A percentile compares a stretch with the other conserved stretches of the same genome.
Conservation (phyloP, 2,888 invertebrate genomes). For the Phania funesta region DNA sequence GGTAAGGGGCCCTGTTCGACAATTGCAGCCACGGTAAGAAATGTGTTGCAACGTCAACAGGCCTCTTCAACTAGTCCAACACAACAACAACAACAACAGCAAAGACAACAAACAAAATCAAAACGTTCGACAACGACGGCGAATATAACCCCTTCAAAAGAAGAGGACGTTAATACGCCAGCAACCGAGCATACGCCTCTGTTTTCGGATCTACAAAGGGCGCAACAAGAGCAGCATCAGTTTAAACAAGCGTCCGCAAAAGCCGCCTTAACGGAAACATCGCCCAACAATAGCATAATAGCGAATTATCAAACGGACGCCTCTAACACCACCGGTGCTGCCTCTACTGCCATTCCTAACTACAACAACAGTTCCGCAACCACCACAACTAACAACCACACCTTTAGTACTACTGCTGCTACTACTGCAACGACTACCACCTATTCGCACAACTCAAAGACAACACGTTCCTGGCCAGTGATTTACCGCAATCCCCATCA, state of each 20-base stretch:
- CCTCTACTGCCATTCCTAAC: conserved; percentile 63
- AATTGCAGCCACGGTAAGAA: conserved; percentile 70
- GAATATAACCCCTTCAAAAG: conserved; percentile 65
- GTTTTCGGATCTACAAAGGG: conserved; percentile 62
- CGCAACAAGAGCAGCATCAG: conserved; percentile 38
- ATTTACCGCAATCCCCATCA: conserved; percentile 80
- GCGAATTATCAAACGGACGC: conserved; percentile 53
- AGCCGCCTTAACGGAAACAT: conserved; percentile 34
- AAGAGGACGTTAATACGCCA: conserved; percentile 65
- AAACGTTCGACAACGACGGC: conserved; percentile 62
- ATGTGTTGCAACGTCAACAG: conserved; percentile 75
- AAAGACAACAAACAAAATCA: conserved; percentile 56
- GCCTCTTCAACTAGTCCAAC: conserved; percentile 67
- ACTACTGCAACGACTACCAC: conserved; percentile 70
- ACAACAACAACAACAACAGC: conserved; percentile 56
- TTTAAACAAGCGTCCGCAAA: conserved; percentile 15
- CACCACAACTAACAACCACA: conserved; percentile 46
- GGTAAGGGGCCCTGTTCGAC: conserved; percentile 65
- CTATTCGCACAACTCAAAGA: conserved; percentile 79
- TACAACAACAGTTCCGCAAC: conserved; percentile 53
- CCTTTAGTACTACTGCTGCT: conserved; percentile 51
- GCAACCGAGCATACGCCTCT: conserved; percentile 76
- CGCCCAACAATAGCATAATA: conserved; percentile 58
- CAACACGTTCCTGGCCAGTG: conserved; percentile 80
- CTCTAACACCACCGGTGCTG: conserved; percentile 43